phyloP scores from a whole-genome alignment of 2,888 invertebrate species.

The Drosophila stalkeri region DNA sequence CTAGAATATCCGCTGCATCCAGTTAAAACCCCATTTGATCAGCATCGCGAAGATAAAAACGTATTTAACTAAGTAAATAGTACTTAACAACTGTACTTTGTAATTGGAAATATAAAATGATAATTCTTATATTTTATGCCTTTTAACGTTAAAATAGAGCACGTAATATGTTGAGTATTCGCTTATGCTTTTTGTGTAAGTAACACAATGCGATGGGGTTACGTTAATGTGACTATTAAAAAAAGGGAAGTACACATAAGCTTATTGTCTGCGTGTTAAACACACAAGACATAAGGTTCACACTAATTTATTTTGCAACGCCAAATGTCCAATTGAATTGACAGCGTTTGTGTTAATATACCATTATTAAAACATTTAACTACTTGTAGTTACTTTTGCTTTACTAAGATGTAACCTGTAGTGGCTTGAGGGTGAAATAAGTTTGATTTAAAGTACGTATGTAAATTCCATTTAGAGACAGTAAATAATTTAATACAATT shows the following conservation, averaged over 20 bases:
- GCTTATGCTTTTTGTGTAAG: neutral
- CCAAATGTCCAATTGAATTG: constrained; percentile 70
- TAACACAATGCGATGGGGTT: constrained; percentile 15
- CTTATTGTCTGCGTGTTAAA: constrained; percentile 25
- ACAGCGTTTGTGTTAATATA: constrained; percentile 55
- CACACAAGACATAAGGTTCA: constrained; percentile 43
- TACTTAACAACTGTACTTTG: neutral
- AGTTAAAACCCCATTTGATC: constrained; percentile 16
- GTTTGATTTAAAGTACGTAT: constrained; percentile 45
- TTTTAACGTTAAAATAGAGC: constrained; percentile 9
- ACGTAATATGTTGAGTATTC: constrained; percentile 1
- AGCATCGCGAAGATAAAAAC: constrained; percentile 27
- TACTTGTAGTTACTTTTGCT: constrained; percentile 43
- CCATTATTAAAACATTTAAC: constrained; percentile 39
- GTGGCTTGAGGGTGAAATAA: constrained; percentile 49
- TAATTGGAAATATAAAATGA: neutral
- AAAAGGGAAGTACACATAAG: neutral
- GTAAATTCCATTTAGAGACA: constrained; percentile 67
- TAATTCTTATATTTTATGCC: neutral
- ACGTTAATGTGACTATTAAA: constrained; percentile 17
- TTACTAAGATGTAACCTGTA: constrained; percentile 47
- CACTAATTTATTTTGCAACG: constrained; percentile 48
- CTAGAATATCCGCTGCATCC: constrained; percentile 17
- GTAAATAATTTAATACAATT: constrained; percentile 59
- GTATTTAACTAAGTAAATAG: constrained; percentile 40